Evolutionary conservation across 2,888 invertebrate genomes (phyloP).

Genomic region (Napeogenes inachia): DNA sequence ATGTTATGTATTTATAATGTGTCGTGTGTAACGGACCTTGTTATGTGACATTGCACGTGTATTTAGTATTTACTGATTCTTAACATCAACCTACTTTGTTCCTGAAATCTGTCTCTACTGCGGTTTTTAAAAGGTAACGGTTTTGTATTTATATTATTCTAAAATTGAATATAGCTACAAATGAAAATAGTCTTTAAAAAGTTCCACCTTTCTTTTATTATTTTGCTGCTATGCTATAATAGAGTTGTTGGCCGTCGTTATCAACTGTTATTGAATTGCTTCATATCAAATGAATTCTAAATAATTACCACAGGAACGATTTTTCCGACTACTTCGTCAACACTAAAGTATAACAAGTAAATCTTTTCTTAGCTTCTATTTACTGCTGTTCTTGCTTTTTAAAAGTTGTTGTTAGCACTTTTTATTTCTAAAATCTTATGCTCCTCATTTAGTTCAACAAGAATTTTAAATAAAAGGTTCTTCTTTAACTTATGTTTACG

Average conservation of each 20-base stretch:
- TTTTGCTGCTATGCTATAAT: neutral
- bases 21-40: conserved; percentile 47
- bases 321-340: too few relatives aligned
- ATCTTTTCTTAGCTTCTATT: too few relatives aligned
- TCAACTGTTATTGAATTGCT: conserved; percentile 11
- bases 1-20: conserved; percentile 45
- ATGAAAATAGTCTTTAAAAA: neutral
- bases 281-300: conserved; percentile 13
- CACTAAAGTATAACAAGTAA: too few relatives aligned
- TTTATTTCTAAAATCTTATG: too few relatives aligned
- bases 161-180: conserved; percentile 9
- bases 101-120: conserved; percentile 63
- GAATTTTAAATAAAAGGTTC: too few relatives aligned
- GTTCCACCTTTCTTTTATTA: neutral
- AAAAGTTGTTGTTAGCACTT: too few relatives aligned
- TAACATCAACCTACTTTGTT: conserved; percentile 62
- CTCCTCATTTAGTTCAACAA: too few relatives aligned
- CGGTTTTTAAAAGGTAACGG: conserved; percentile 73
- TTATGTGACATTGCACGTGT: conserved; percentile 51
- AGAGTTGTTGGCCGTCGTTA: conserved; percentile 12
- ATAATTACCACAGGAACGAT: neutral
- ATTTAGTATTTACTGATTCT: conserved; percentile 46
- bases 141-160: conserved; percentile 39
- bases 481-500: too few relatives aligned
- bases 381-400: too few relatives aligned